Evolutionary conservation across 2,113 vertebrate species (phyloP).

Genomic region (Pseudois nayaur): DNA sequence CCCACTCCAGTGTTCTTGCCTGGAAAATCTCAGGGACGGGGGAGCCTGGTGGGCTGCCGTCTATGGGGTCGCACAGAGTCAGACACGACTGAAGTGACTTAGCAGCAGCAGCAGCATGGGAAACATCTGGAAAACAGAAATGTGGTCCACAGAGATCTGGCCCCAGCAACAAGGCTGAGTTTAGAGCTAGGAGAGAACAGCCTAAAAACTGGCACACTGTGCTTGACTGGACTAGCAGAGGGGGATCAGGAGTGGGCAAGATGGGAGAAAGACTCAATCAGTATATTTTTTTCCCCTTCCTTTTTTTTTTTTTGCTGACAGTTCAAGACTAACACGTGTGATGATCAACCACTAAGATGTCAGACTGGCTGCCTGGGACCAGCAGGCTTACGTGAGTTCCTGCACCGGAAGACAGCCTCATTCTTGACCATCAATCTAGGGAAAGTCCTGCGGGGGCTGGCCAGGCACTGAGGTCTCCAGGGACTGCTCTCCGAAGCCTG

Average conservation of each 20-base stretch:
- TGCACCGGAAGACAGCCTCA: background rate
- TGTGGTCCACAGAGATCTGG: background rate
- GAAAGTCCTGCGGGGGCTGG: background rate
- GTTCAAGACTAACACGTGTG: background rate
- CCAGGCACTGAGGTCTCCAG: background rate
- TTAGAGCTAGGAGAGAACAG: background rate
- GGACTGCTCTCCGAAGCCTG: background rate
- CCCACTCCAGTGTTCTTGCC: too few relatives aligned
- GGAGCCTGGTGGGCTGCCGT: too few relatives aligned
- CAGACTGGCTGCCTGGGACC: background rate
- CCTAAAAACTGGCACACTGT: background rate
- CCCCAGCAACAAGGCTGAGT: background rate
- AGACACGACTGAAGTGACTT: too few relatives aligned
- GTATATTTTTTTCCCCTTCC: fast-evolving
- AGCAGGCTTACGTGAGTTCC: background rate
- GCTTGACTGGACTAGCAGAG: background rate
- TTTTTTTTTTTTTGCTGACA: background rate
- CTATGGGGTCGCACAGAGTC: too few relatives aligned
- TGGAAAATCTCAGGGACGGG: too few relatives aligned
- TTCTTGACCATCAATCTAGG: background rate
- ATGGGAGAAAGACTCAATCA: background rate
- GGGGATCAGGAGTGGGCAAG: too few relatives aligned
- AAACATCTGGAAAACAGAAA: background rate
- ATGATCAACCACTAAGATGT: background rate
- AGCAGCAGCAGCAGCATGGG: background rate